Percentiles rank a stretch among this genome's conserved stretches.
phyloP scores from a whole-genome alignment of 1,140 invertebrate genomes.

The Lepidurus couesii region DNA sequence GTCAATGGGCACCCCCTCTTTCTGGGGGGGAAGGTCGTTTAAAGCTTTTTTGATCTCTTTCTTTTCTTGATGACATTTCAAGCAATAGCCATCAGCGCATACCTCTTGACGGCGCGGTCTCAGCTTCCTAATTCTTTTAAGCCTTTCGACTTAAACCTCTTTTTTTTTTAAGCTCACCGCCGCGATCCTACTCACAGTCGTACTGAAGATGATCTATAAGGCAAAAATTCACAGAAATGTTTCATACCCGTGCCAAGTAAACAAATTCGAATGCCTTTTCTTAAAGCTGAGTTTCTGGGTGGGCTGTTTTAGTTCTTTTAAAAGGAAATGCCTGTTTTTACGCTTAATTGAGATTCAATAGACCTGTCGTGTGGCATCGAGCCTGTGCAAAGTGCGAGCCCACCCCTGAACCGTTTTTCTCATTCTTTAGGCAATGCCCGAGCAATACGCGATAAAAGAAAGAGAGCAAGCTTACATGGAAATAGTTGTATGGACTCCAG shows the following conservation, averaged over 20 bases:
- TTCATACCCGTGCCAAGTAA: slow-evolving; percentile 4
- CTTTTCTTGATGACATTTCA: slow-evolving; percentile 9
- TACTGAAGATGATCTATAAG: neutral
- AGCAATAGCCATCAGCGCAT: neutral
- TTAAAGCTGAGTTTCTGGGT: neutral
- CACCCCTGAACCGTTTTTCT: neutral
- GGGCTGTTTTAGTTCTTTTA: neutral
- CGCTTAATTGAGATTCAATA: slow-evolving; percentile 19
- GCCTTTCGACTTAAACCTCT: neutral
- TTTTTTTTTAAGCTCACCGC: neutral
- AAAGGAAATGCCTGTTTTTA: slow-evolving; percentile 11
- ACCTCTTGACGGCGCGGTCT: slow-evolving; percentile 1
- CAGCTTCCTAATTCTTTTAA: slow-evolving; percentile 15
- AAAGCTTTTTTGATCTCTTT: slow-evolving; percentile 16
- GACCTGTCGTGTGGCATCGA: slow-evolving; percentile 14
- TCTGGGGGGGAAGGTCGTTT: neutral
- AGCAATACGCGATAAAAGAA: neutral
- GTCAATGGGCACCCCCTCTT: neutral
- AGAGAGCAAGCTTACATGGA: neutral
- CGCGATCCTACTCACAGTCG: neutral
- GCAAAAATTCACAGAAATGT: neutral
- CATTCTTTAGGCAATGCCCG: neutral
- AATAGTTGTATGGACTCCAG: neutral
- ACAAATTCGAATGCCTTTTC: neutral
- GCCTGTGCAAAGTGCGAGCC: neutral